Evolutionary conservation across 1,140 invertebrate species (phyloP).

Genomic region (Drosophila orena): DNA sequence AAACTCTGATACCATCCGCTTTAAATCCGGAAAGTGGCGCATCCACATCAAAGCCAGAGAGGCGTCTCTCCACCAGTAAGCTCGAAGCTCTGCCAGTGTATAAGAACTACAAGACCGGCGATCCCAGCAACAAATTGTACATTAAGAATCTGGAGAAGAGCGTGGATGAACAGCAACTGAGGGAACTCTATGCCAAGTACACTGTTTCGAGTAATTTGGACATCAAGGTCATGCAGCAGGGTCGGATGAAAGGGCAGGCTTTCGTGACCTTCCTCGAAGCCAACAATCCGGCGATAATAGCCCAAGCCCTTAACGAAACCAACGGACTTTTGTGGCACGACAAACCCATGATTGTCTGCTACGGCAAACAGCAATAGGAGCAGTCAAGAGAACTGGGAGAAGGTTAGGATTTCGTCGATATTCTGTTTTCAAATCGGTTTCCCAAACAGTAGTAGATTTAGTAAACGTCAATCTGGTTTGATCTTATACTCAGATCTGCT

Average conservation of each 20-base stretch:
- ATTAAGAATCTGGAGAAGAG: slow-evolving; percentile 96
- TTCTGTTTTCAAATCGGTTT: background rate
- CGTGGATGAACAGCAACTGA: slow-evolving; percentile 90
- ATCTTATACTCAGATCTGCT: slow-evolving; percentile 14
- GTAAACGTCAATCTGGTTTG: slow-evolving; percentile 4
- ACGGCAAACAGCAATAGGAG: slow-evolving; percentile 87
- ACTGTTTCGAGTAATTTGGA: slow-evolving; percentile 84
- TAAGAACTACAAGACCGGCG: slow-evolving; percentile 93
- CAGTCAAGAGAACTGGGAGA: background rate
- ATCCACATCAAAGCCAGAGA: slow-evolving; percentile 73
- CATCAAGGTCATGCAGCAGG: slow-evolving; percentile 94
- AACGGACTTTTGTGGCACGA: slow-evolving; percentile 95
- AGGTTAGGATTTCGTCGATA: slow-evolving; percentile 12
- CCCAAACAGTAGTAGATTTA: slow-evolving; percentile 24
- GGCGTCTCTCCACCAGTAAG: slow-evolving; percentile 89
- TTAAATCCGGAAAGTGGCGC: slow-evolving; percentile 85
- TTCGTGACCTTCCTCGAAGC: slow-evolving; percentile 87
- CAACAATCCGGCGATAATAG: slow-evolving; percentile 86
- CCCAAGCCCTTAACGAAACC: slow-evolving; percentile 91
- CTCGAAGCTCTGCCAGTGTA: slow-evolving; percentile 92
- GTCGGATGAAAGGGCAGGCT: slow-evolving; percentile 98
- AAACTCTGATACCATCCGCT: background rate
- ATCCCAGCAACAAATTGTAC: slow-evolving; percentile 93
- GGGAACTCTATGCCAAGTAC: slow-evolving; percentile 92
- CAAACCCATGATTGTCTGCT: slow-evolving; percentile 87